Percentiles rank a stretch among this genome's conserved stretches.
phyloP scores from a whole-genome alignment of 2,888 invertebrate genomes.

The Brenthis ino region DNA sequence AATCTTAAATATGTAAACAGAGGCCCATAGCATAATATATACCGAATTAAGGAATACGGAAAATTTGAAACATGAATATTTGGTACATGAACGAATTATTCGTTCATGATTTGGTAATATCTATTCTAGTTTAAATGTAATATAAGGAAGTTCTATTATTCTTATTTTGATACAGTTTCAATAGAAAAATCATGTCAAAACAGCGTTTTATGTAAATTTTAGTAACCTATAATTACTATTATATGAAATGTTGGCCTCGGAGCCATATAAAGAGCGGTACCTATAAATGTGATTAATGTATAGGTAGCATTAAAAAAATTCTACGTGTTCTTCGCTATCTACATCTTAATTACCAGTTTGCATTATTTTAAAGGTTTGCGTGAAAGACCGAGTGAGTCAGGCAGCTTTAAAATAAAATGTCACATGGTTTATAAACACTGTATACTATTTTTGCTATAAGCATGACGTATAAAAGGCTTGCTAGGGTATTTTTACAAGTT shows the following conservation, averaged over 20 bases:
- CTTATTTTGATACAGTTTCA: not conserved
- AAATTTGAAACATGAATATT: no score
- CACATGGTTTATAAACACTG: slow-evolving; percentile 11
- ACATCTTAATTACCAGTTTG: slow-evolving; percentile 38
- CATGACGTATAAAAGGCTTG: slow-evolving; percentile 9
- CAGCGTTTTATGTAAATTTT: not conserved
- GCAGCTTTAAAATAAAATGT: slow-evolving; percentile 27
- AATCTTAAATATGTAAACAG: no score
- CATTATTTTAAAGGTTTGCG: slow-evolving; percentile 35
- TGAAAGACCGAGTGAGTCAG: slow-evolving; percentile 21
- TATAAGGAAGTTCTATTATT: not conserved
- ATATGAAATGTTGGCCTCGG: not conserved
- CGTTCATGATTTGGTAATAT: no score
- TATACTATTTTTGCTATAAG: slow-evolving; percentile 4
- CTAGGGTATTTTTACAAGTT: not conserved
- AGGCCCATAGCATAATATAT: no score
- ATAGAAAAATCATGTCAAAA: slow-evolving; percentile 1
- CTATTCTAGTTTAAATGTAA: no score
- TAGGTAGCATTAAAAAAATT: slow-evolving; percentile 24
- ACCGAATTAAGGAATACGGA: no score
- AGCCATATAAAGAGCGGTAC: slow-evolving; percentile 9
- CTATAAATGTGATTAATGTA: slow-evolving; percentile 30
- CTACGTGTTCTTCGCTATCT: slow-evolving; percentile 30
- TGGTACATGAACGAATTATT: no score
- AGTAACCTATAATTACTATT: slow-evolving; percentile 2